Conservation (phyloP, 2,888 invertebrate species). For the Prenolepis imparis region DNA sequence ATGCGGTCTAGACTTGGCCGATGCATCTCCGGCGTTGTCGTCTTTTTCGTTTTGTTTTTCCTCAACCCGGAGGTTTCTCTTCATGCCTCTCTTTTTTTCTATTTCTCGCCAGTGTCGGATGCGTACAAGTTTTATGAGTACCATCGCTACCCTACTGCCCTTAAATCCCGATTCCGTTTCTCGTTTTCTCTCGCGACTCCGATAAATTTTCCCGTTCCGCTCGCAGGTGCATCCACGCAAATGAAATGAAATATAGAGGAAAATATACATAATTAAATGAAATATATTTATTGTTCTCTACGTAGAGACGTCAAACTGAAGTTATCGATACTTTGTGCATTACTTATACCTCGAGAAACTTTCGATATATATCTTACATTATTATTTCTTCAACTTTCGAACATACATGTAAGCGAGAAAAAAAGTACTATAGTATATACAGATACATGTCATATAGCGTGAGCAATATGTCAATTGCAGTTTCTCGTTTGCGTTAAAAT, state of each 20-base stretch:
- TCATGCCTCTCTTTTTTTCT: slow-evolving; percentile 59
- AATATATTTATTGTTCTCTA: neutral
- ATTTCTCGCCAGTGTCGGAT: slow-evolving; percentile 43
- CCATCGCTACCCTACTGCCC: slow-evolving; percentile 40
- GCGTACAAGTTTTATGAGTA: slow-evolving; percentile 62
- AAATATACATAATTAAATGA: neutral
- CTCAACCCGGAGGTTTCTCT: neutral
- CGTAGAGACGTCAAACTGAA: too few species aligned
- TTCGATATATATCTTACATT: neutral
- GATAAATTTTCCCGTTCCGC: slow-evolving; percentile 20
- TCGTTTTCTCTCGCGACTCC: slow-evolving; percentile 9
- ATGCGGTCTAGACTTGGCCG: slow-evolving; percentile 34
- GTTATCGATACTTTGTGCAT: neutral
- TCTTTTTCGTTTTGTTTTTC: slow-evolving; percentile 8
- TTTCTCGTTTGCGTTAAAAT: slow-evolving; percentile 3
- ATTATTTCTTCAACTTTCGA: neutral
- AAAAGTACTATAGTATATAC: neutral
- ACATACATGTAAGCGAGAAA: neutral
- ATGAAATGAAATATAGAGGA: neutral
- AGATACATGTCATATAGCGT: neutral
- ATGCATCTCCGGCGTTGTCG: neutral
- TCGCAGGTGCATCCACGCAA: neutral
- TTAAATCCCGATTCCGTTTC: slow-evolving; percentile 39
- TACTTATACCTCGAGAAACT: neutral
- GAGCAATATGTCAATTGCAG: neutral